Base-by-base conservation (phyloP, 1,140 invertebrate genomes). In the Drosophila busckii region DNA sequence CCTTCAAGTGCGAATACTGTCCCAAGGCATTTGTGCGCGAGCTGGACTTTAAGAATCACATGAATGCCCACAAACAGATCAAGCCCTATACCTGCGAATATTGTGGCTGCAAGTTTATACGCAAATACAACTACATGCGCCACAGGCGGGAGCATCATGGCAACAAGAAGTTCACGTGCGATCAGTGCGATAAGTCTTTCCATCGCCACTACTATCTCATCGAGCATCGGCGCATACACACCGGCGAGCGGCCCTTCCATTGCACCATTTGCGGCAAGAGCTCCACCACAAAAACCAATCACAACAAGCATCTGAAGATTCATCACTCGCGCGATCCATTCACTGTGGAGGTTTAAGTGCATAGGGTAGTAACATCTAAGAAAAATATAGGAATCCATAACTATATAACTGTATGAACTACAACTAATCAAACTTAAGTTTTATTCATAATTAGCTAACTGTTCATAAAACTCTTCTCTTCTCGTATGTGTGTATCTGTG, bases 61-160 rank as follows among this genome's bases (percentile, higher is more conserved):
- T 95, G 91, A 93, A 94, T 86, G 92, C 94, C 16, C 94, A 95
- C 88, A 92, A 92, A 53, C 92, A 93, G 42, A 91, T 94, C 23
- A 90, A 92, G 45, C 94, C 94, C 1, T 97, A 95, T 87, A 95
- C 94, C 1, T 97, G 95, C 87, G 97, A 97, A 76, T 94, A 96
- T 85, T 98, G 97, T 87, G 96, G 95, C 16, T 95, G 95, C 32
- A 94, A 96, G 78, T 98, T 98, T 87, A 97, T 96, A 41, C 91
- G 95, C 12, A 96, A 97, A 83, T 96, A 96, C 85, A 97, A 97
- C 85, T 94, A 97, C 75, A 91, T 96, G 78, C 91, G 96, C 28
- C 97, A 98, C 86, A 93, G 96, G 3, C 91, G 94, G 25, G 96
- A 97, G 78, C 96, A 98, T 88, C 94, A 95, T 49, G 93, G 92